These are phyloP conservation scores for Poecilia velifera DNA, from an alignment of 2,797 vertebrate genomes.

Conservation along the genomic window DNA sequence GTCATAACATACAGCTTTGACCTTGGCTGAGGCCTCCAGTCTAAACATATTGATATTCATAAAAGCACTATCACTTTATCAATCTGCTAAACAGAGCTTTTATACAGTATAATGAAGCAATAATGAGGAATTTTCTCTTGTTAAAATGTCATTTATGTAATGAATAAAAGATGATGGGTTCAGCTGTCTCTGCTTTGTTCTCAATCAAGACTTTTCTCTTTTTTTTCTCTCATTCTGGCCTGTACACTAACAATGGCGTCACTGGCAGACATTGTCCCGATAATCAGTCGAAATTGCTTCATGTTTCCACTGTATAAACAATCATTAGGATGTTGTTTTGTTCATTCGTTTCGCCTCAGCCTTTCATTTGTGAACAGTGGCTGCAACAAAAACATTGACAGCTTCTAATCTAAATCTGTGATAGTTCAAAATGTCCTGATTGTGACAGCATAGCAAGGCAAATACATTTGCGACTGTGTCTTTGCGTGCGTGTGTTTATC, in stretches of 20 bases:
- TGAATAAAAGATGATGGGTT: slow-evolving; percentile 85
- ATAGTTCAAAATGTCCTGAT: slow-evolving; percentile 77
- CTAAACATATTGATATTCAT: slow-evolving; percentile 82
- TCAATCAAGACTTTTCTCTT: slow-evolving; percentile 65
- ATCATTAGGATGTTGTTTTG: slow-evolving; percentile 90
- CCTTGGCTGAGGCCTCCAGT: slow-evolving; percentile 76
- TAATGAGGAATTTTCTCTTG: slow-evolving; percentile 84
- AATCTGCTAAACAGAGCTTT: slow-evolving; percentile 78
- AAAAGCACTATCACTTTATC: slow-evolving; percentile 80
- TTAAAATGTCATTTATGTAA: slow-evolving; percentile 84
- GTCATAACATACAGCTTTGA: slow-evolving; percentile 77
- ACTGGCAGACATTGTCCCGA: slow-evolving; percentile 78
- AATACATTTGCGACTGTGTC: slow-evolving; percentile 70
- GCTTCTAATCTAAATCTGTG: slow-evolving; percentile 79
- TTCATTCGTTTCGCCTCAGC: slow-evolving; percentile 83
- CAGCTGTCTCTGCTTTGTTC: slow-evolving; percentile 80
- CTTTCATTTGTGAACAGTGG: slow-evolving; percentile 87
- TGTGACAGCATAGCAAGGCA: slow-evolving; percentile 76
- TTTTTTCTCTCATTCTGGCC: slow-evolving; percentile 55
- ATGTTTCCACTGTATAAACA: slow-evolving; percentile 81
- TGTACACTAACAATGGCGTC: slow-evolving; percentile 77
- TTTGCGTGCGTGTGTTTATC: slow-evolving; percentile 42
- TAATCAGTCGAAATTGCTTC: slow-evolving; percentile 80
- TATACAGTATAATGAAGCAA: slow-evolving; percentile 82
- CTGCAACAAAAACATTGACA: slow-evolving; percentile 72